Conservation (phyloP, 2,888 invertebrate genomes). For the Azorinus chamasolen region DNA sequence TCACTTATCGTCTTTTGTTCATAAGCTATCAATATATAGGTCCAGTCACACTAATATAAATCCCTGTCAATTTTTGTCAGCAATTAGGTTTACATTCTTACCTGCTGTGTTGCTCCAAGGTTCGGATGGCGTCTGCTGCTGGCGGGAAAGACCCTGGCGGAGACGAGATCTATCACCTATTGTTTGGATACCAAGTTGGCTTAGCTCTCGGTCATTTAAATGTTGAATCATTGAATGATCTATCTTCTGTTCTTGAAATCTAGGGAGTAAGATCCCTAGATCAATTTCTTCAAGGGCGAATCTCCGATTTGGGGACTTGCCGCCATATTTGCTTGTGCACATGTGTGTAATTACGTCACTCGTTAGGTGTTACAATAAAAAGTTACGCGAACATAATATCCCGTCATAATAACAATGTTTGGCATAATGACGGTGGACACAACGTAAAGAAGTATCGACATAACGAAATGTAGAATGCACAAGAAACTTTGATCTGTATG, state of each 20-base stretch:
- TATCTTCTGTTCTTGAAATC: conserved; percentile 1
- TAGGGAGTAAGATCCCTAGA: conserved; percentile 1
- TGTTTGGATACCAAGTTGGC: background rate
- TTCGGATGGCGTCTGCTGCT: conserved; percentile 7
- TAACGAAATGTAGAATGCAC: conserved; percentile 6
- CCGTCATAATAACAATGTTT: conserved; percentile 5
- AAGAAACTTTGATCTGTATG: background rate
- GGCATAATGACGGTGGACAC: background rate
- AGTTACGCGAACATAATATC: conserved; percentile 4
- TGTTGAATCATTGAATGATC: conserved; percentile 1
- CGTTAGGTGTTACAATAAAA: background rate
- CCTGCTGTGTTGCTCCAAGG: background rate
- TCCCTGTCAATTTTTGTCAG: too few species aligned
- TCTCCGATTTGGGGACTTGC: conserved; percentile 1
- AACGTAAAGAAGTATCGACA: conserved; percentile 1
- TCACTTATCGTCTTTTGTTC: too few species aligned
- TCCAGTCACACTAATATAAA: too few species aligned
- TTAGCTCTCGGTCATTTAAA: conserved; percentile 1
- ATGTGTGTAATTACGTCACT: too few species aligned
- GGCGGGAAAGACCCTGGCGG: background rate
- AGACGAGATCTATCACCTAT: conserved; percentile 6
- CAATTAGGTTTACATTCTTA: too few species aligned
- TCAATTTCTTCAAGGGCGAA: background rate
- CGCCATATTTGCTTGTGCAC: conserved; percentile 1
- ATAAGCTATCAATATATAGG: too few species aligned